Evolutionary conservation across 1,140 invertebrate species (phyloP).

Genomic region (Scaptodrosophila lebanonensis): DNA sequence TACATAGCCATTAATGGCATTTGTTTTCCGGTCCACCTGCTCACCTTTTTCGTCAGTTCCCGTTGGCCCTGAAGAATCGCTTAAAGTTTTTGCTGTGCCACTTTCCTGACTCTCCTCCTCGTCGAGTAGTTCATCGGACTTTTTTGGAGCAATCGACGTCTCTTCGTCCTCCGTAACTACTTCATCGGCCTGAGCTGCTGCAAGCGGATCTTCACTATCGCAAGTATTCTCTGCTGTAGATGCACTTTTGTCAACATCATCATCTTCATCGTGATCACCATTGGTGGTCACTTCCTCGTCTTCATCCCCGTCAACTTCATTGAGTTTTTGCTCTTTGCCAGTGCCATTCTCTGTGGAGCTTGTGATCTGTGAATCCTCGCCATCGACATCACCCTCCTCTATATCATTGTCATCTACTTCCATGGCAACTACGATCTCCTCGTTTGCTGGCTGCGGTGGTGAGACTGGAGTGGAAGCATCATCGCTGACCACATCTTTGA

Average conservation of each 20-base stretch:
- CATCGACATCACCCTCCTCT: constrained; percentile 39
- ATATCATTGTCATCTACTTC: constrained; percentile 41
- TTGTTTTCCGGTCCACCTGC: constrained; percentile 14
- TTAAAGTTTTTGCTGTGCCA: constrained; percentile 36
- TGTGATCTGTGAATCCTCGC: constrained; percentile 64
- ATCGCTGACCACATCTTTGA: not conserved
- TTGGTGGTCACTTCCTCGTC: constrained; percentile 65
- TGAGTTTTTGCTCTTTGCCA: constrained; percentile 34
- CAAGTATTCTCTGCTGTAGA: constrained; percentile 63
- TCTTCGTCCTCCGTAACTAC: constrained; percentile 28
- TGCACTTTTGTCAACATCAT: constrained; percentile 64
- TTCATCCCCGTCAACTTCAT: constrained; percentile 33
- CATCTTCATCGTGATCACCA: constrained; percentile 57
- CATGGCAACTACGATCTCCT: constrained; percentile 29
- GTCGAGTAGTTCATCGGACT: constrained; percentile 12
- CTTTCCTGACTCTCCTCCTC: constrained; percentile 33
- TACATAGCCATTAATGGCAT: constrained; percentile 41
- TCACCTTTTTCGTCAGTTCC: constrained; percentile 18
- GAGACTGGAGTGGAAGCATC: not conserved
- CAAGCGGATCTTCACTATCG: constrained; percentile 62
- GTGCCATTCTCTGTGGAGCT: constrained; percentile 48
- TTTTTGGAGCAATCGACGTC: constrained; percentile 10
- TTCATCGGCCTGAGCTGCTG: constrained; percentile 18
- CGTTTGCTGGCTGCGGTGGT: too few relatives aligned
- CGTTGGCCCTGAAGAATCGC: constrained; percentile 25